Evolutionary conservation across 1,140 invertebrate species (phyloP), one percentile per base, ranked within the genome.

Genomic region (Uloborus diversus): DNA sequence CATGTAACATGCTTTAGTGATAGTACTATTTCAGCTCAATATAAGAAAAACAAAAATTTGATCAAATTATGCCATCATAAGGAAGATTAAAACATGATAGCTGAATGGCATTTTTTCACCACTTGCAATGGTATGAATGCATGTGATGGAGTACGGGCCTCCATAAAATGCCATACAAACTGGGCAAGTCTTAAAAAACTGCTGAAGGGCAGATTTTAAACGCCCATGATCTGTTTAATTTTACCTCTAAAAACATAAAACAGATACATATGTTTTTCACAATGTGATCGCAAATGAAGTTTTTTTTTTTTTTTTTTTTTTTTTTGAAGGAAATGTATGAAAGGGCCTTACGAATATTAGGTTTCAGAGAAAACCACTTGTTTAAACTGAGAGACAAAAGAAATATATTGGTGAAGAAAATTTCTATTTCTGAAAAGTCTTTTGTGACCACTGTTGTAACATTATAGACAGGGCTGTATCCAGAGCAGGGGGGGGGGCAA

Each of bases 21-120:
- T 65, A 35, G 62, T n/a, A n/a, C n/a, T 9, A 9, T 4, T 23
- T 17, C 5, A 9, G 23, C 32, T 17, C 66, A 69, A 30, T 69
- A 51, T 17, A 69, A 69, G 17, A 69, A 69, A n/a, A 9, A 27
- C 4, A 51, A 69, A 28, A 69, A 69, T 30, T 69, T 69, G 3
- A 32, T 53, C 4, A 69, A 69, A 28, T 47, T 78, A 5, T 66
- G 59, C 20, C n/a, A 64, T 33, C 61, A 65, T 33, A 49, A 53
- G 30, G 4, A 53, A 23, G 66, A 69, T 69, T 69, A 51, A 68
- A 35, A 53, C 2, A 20, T 75, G n/a, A 32, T 27, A 4, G 69
- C 69, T 14, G 62, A 65, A 23, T 82, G 78, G 78, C 33, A 73
- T 51, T 82, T 82, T 37, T 81, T 82, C 69, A 79, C 79, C 51